These are phyloP conservation scores for Neogobius melanostomus DNA, from an alignment of 2,113 vertebrate species.

Conservation along the genomic window DNA sequence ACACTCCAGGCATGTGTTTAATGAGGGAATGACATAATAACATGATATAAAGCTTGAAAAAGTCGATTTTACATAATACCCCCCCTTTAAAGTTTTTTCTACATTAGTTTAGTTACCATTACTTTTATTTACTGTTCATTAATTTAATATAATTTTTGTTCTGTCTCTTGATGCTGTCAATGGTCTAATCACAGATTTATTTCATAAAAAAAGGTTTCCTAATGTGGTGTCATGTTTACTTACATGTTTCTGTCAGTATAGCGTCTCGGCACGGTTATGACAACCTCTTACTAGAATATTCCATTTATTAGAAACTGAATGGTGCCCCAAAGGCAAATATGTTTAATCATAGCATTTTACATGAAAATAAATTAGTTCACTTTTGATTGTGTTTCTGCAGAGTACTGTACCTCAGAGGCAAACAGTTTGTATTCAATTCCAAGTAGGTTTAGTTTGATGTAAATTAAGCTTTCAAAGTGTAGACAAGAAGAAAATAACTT, in stretches of 20 bases:
- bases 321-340: constrained; percentile 49
- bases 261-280: constrained; percentile 15
- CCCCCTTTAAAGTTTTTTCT: no score
- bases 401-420: constrained; percentile 67
- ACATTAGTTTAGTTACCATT: no score
- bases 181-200: no score
- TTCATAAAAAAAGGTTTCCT: no score
- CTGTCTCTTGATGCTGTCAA: no score
- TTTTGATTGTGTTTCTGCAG: constrained; percentile 70
- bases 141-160: no score
- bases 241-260: not conserved
- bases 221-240: not conserved
- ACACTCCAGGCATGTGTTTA: no score
- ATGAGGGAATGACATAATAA: no score
- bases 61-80: no score
- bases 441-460: constrained; percentile 55
- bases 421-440: constrained; percentile 59
- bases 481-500: constrained; percentile 20
- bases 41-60: no score
- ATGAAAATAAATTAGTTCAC: constrained; percentile 66
- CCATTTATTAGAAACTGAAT: constrained; percentile 42
- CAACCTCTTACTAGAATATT: constrained; percentile 27
- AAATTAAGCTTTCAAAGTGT: constrained; percentile 28
- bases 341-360: constrained; percentile 67
- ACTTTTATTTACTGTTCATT: no score